Evolutionary conservation across 2,797 vertebrate genomes (phyloP).

Genomic region (Amblyopsis hoosieri): DNA sequence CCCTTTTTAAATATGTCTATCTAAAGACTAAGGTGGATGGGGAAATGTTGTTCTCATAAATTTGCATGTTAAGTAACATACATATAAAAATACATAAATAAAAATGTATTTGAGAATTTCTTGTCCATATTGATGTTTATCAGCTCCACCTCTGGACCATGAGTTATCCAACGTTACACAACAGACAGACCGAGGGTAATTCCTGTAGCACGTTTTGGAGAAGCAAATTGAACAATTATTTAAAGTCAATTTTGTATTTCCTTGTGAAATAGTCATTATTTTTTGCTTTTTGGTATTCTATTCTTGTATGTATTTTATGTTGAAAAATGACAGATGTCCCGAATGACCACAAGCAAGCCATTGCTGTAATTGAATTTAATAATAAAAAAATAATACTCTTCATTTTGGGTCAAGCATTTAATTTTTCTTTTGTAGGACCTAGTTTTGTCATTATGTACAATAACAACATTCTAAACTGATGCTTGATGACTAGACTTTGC

Average conservation of each 20-base stretch:
- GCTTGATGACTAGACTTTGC: too few species aligned
- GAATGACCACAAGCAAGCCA: conserved; percentile 76
- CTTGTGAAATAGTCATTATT: conserved; percentile 84
- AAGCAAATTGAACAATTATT: conserved; percentile 82
- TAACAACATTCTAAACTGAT: not conserved
- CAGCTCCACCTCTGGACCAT: conserved; percentile 76
- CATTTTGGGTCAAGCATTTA: conserved; percentile 56
- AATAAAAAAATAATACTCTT: conserved; percentile 66
- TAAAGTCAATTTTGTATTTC: conserved; percentile 92
- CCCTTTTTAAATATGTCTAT: conserved; percentile 6
- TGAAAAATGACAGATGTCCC: conserved; percentile 73
- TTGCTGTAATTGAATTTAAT: conserved; percentile 74
- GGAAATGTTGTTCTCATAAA: conserved; percentile 26
- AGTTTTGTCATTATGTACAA: not conserved
- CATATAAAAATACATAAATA: conserved; percentile 10
- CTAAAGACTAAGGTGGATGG: not conserved
- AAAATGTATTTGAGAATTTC: conserved; percentile 8
- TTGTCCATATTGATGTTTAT: conserved; percentile 63
- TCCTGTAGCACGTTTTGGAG: conserved; percentile 85
- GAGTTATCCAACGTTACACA: conserved; percentile 78
- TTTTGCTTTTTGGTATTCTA: conserved; percentile 83
- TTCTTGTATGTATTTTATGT: conserved; percentile 71
- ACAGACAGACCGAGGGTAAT: conserved; percentile 79
- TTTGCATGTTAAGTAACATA: conserved; percentile 17
- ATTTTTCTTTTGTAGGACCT: not conserved